A percentile compares a stretch with the other conserved stretches of the same genome.
These are phyloP conservation scores for Leptothorax acervorum DNA, from an alignment of 2,888 invertebrate genomes.

Conservation along the genomic window DNA sequence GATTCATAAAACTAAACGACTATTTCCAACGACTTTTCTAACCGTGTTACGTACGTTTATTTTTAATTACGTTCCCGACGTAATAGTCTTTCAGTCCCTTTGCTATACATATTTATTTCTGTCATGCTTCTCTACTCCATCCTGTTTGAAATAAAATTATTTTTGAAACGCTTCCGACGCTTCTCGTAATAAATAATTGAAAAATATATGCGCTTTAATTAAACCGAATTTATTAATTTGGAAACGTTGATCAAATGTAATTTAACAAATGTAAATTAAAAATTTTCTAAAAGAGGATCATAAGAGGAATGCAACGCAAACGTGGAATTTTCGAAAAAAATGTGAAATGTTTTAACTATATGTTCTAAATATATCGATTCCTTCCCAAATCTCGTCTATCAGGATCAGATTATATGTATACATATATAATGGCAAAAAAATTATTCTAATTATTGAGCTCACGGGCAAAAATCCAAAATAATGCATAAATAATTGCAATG, in stretches of 20 bases:
- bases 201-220: background rate
- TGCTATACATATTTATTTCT: background rate
- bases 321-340: background rate
- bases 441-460: background rate
- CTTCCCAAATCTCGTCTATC: background rate
- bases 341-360: background rate
- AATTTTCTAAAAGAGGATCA: background rate
- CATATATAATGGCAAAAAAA: background rate
- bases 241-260: background rate
- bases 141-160: background rate
- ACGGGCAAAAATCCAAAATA: background rate
- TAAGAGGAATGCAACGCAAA: background rate
- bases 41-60: slow-evolving; percentile 2
- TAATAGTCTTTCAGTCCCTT: background rate
- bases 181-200: background rate
- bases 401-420: background rate
- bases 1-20: slow-evolving; percentile 29
- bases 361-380: background rate
- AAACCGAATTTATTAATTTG: background rate
- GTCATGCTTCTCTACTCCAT: background rate
- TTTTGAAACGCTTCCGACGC: background rate
- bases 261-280: background rate
- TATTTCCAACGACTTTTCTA: background rate
- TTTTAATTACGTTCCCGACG: slow-evolving; percentile 12
- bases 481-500: background rate